Evolutionary conservation across 1,140 invertebrate genomes (phyloP).

Genomic region (Eurosta solidaginis): DNA sequence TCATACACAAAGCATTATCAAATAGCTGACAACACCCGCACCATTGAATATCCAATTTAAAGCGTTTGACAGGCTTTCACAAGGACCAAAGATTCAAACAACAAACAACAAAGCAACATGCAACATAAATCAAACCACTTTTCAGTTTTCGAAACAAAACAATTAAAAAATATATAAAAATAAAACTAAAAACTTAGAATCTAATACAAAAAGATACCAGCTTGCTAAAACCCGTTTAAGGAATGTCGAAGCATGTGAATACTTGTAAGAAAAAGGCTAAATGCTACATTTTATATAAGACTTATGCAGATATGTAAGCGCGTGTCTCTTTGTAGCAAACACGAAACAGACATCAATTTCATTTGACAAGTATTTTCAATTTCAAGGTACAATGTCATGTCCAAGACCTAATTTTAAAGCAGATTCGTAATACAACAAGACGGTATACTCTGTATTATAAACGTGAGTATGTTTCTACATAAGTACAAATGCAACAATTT

Average conservation of each 20-base stretch:
- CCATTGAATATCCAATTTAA: background rate
- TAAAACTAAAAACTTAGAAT: background rate
- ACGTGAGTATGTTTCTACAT: background rate
- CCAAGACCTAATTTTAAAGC: slow-evolving; percentile 22
- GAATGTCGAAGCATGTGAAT: background rate
- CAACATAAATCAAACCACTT: slow-evolving; percentile 26
- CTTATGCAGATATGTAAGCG: background rate
- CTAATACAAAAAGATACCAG: background rate
- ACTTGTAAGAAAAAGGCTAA: background rate
- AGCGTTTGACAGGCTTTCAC: slow-evolving; percentile 14
- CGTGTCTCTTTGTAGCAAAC: background rate
- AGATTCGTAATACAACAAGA: slow-evolving; percentile 5
- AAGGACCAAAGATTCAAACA: background rate
- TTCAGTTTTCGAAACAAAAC: slow-evolving; percentile 5
- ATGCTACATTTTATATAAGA: background rate
- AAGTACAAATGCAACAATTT: background rate
- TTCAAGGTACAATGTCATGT: slow-evolving; percentile 28
- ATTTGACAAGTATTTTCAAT: slow-evolving; percentile 16
- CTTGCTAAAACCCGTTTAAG: slow-evolving; percentile 1
- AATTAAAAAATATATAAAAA: background rate
- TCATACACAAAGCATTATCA: background rate
- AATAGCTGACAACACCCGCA: background rate
- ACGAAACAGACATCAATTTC: slow-evolving; percentile 13
- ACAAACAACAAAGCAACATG: background rate
- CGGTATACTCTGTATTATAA: background rate